Percentiles rank a stretch among this genome's conserved stretches.
Evolutionary conservation across 2,888 invertebrate genomes (phyloP).

Genomic region (Sycophila texana): DNA sequence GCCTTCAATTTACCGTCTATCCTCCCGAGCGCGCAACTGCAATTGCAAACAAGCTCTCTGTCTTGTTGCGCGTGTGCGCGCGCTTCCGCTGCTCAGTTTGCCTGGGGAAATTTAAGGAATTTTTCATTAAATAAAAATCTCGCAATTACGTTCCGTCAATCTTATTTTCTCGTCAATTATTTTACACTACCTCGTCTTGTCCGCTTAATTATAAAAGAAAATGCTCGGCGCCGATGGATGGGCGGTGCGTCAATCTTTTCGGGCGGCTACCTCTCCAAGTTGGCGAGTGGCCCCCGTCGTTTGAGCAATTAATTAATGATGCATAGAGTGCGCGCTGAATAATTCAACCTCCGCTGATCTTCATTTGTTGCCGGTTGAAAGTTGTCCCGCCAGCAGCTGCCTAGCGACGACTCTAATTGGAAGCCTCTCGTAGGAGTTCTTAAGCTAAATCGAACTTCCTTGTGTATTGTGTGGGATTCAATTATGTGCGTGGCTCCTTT

Average conservation of each 20-base stretch:
- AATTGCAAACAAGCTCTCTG: neutral
- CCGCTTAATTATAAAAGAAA: neutral
- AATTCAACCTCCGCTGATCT: neutral
- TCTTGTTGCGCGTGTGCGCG: neutral
- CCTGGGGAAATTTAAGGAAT: constrained; percentile 8
- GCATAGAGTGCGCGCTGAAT: neutral
- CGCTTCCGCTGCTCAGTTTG: neutral
- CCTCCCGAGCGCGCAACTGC: neutral
- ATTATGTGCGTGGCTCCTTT: constrained; percentile 1
- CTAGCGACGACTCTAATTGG: neutral
- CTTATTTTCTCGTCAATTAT: neutral
- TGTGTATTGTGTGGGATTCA: constrained; percentile 10
- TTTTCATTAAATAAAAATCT: constrained; percentile 39
- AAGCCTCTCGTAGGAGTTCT: constrained; percentile 6
- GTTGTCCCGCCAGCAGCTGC: neutral
- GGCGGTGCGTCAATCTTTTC: too few relatives aligned
- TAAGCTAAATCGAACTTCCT: constrained; percentile 12
- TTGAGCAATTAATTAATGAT: constrained; percentile 7
- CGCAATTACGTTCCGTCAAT: neutral
- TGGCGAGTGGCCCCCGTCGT: neutral
- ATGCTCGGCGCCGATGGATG: too few relatives aligned
- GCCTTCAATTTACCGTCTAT: constrained; percentile 20
- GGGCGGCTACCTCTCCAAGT: neutral
- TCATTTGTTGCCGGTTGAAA: neutral
- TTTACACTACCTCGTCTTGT: neutral